Percentiles rank a stretch among this genome's conserved stretches.
These are phyloP conservation scores for Habroteleia sp. DNA, from an alignment of 2,888 invertebrate species.

Conservation along the genomic window DNA sequence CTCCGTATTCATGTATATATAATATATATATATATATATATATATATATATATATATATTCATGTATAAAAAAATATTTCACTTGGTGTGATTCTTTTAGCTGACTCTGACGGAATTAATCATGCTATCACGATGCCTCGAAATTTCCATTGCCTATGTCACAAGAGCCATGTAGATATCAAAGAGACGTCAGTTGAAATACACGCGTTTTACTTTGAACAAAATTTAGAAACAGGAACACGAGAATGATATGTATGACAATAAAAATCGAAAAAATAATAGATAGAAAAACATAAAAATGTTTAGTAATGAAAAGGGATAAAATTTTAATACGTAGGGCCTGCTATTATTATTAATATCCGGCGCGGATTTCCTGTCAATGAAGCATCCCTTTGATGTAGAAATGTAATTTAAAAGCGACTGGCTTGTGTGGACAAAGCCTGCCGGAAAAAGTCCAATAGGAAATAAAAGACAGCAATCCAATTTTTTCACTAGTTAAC, in stretches of 20 bases:
- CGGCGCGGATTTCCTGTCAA: slow-evolving; percentile 35
- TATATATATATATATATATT: too few relatives aligned
- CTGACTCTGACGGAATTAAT: slow-evolving; percentile 43
- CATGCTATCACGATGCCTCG: slow-evolving; percentile 24
- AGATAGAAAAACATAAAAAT: slow-evolving; percentile 26
- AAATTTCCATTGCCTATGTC: slow-evolving; percentile 23
- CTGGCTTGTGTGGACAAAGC: slow-evolving; percentile 16
- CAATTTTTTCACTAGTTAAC: slow-evolving; percentile 50
- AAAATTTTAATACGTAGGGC: slow-evolving; percentile 49
- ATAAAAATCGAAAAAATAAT: slow-evolving; percentile 13
- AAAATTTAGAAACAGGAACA: slow-evolving; percentile 4
- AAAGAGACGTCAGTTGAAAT: slow-evolving; percentile 23
- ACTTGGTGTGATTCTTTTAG: slow-evolving; percentile 37
- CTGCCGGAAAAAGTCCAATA: slow-evolving; percentile 6
- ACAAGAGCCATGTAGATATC: slow-evolving; percentile 27
- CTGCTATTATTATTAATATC: slow-evolving; percentile 52
- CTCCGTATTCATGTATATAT: too few relatives aligned
- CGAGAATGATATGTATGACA: slow-evolving; percentile 2
- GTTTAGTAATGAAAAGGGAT: slow-evolving; percentile 63
- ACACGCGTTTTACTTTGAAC: slow-evolving; percentile 10
- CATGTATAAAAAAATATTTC: slow-evolving; percentile 27
- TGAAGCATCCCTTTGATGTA: slow-evolving; percentile 49
- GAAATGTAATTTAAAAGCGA: slow-evolving; percentile 56
- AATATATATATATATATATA: too few relatives aligned
- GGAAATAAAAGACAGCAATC: slow-evolving; percentile 37